These are phyloP conservation scores for Beris morrisii DNA, from an alignment of 2,888 invertebrate species.

Conservation along the genomic window DNA sequence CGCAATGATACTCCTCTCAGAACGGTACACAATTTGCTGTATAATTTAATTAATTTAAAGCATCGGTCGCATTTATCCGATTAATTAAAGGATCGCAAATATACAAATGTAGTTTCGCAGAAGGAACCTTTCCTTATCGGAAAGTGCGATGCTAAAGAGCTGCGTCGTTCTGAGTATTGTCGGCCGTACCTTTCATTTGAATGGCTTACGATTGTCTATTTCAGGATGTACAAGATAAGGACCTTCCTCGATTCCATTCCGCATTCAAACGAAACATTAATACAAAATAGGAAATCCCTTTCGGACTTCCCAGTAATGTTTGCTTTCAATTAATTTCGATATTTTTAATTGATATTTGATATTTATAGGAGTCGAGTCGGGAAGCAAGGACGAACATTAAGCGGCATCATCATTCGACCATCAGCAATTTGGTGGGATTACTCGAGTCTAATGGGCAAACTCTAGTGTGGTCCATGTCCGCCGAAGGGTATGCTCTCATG, in stretches of 20 bases:
- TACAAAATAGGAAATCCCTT: not conserved
- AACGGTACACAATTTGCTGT: not conserved
- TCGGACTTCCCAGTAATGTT: slow-evolving; percentile 13
- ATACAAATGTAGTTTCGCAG: no score
- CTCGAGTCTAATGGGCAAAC: slow-evolving; percentile 22
- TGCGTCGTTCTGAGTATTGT: not conserved
- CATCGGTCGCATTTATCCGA: not conserved
- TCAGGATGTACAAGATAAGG: no score
- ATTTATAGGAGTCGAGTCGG: not conserved
- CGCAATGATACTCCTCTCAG: no score
- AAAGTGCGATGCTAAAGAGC: not conserved
- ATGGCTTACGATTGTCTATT: no score
- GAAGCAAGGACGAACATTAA: no score
- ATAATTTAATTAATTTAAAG: slow-evolving; percentile 6
- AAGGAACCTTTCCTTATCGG: no score
- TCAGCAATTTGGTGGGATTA: slow-evolving; percentile 23
- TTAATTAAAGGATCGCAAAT: not conserved
- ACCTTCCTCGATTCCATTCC: no score
- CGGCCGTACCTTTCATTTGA: not conserved
- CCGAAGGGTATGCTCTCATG: not conserved
- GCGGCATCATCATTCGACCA: slow-evolving; percentile 2
- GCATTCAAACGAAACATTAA: no score
- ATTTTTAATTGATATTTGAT: slow-evolving; percentile 37
- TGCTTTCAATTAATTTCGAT: slow-evolving; percentile 36
- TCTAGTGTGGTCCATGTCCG: not conserved